Conservation (phyloP, 2,113 vertebrate species). For the Lonchura striata region DNA sequence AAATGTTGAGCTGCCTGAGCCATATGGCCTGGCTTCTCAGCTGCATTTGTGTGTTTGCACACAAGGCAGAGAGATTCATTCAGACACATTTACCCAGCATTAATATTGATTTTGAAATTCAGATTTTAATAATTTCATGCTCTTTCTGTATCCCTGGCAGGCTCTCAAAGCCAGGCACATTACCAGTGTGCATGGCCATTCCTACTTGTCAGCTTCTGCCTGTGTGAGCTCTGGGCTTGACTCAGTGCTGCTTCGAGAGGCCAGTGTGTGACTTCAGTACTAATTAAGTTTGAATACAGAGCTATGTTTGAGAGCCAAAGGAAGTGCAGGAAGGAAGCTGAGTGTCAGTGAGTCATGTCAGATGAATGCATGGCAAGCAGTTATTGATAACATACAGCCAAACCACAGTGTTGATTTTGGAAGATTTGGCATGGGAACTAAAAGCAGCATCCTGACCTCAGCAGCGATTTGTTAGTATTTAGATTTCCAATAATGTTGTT, state of each 20-base stretch:
- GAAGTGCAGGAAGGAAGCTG: slow-evolving; percentile 73
- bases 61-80: not conserved
- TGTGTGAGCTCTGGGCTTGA: not conserved
- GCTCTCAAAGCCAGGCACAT: not conserved
- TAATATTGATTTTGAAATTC: slow-evolving; percentile 1
- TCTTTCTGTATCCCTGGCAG: not conserved
- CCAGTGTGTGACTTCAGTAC: slow-evolving; percentile 33
- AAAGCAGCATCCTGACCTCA: slow-evolving; percentile 50
- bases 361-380: slow-evolving; percentile 59
- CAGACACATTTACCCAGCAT: not conserved
- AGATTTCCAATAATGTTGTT: slow-evolving; percentile 46
- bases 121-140: not conserved
- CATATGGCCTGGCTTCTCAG: not conserved
- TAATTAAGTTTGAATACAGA: slow-evolving; percentile 34
- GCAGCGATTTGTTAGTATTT: slow-evolving; percentile 54
- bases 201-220: not conserved
- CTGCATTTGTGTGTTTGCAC: rapidly evolving
- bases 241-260: not conserved
- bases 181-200: not conserved
- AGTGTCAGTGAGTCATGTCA: slow-evolving; percentile 71
- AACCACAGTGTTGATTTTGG: slow-evolving; percentile 76
- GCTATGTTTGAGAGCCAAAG: slow-evolving; percentile 39
- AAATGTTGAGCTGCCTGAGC: not conserved
- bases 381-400: slow-evolving; percentile 68
- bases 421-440: slow-evolving; percentile 74